Evolutionary conservation across 2,888 invertebrate genomes (phyloP), one percentile per base, ranked within the genome.

Genomic region (Plusia festucae): DNA sequence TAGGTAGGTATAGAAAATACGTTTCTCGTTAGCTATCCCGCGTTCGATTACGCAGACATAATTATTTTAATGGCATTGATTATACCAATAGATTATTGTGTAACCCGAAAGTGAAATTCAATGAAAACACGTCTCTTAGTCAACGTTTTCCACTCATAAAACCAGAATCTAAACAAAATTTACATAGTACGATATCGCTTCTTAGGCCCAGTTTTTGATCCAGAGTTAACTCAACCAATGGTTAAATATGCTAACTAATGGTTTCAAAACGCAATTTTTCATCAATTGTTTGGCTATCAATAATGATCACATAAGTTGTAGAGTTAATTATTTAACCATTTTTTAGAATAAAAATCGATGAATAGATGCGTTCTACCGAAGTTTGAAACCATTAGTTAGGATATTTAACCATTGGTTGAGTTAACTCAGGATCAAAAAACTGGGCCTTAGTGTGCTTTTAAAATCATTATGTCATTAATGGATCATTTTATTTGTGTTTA

Each of bases 101-200:
- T 62, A 79, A 79, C 64, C 24, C 27, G 55, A 78, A 78, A 79
- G 78, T 60, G 81, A 78, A 78, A 80, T 53, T 74, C 56, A 68
- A 79, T 60, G 68, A 73, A 70, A 74, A 73, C 60, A n/a, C 53
- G 40, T 51, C 15, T 66, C 46, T 70, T 66, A 62, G 58, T 60
- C 49, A 62, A 24, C 71, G 71, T 64, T 78, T 78, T 59, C 60
- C 57, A 53, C 53, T 20, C 60, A 69, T 65, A 63, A 74, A 69
- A 59, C 44, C 9, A 27, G 53, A 51, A 53, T 34, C 69, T 68
- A 74, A 69, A 63, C 56, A 57, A n/a, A 64, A 72, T 68, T 79
- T 66, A 53, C 68, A 78, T 68, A 65, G 51, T 69, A 62, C 69
- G 61, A 71, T 65, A 62, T 68, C 56, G 60, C 24, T 15, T 22